phyloP scores from a whole-genome alignment of 2,888 invertebrate genomes.

The Parapristionchus giblindavisi region DNA sequence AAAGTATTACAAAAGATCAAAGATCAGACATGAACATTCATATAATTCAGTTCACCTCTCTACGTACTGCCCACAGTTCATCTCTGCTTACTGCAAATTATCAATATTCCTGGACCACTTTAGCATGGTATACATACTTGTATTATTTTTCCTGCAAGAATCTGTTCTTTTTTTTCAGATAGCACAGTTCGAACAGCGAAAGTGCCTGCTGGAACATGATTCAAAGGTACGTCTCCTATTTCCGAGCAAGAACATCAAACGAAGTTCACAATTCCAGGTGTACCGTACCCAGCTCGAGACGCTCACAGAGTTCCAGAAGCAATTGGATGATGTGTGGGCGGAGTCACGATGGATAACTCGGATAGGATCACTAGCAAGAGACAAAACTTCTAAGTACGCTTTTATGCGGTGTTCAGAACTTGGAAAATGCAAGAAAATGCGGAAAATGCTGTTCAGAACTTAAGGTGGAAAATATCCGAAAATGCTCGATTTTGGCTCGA shows the following conservation, averaged over 20 bases:
- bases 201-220: conserved; percentile 61
- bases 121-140: conserved; percentile 50
- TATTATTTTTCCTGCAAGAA: neutral
- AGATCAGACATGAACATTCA: neutral
- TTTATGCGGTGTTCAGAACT: no score
- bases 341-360: conserved; percentile 95
- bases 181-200: conserved; percentile 63
- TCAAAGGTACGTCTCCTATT: conserved; percentile 38
- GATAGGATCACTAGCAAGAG: conserved; percentile 90
- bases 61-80: conserved; percentile 89
- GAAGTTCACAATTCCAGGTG: no score
- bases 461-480: no score
- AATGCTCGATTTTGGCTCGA: no score
- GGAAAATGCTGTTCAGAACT: no score
- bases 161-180: conserved; percentile 42
- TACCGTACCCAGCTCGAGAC: conserved; percentile 58
- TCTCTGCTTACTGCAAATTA: conserved; percentile 88
- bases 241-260: no score
- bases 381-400: conserved; percentile 74
- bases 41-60: conserved; percentile 84
- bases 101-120: conserved; percentile 90
- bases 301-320: conserved; percentile 84
- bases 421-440: no score
- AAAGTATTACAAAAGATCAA: neutral
- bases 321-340: conserved; percentile 89